Conservation (phyloP, 1,140 invertebrate genomes). For the Ceratitis capitata region DNA sequence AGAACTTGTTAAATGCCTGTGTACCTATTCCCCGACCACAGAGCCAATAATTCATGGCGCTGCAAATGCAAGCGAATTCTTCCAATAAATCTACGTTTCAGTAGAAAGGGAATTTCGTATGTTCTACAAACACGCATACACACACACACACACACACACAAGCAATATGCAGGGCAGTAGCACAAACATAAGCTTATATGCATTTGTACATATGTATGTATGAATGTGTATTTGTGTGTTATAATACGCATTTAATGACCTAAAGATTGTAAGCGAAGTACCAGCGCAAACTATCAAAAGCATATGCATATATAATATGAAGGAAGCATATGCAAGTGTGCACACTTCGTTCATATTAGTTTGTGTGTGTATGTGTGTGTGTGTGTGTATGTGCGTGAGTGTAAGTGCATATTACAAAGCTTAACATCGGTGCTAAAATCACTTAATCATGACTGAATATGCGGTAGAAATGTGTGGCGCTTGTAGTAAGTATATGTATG, state of each 20-base stretch:
- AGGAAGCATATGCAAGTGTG: not conserved
- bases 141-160: too few relatives aligned
- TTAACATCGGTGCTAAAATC: slow-evolving; percentile 19
- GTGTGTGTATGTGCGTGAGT: not conserved
- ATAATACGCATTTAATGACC: slow-evolving; percentile 23
- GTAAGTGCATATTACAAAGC: not conserved
- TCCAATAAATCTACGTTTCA: slow-evolving; percentile 5
- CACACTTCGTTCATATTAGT: too few relatives aligned
- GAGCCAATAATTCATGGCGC: not conserved
- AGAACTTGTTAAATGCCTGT: slow-evolving; percentile 23
- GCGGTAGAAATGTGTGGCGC: not conserved
- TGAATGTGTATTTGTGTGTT: not conserved
- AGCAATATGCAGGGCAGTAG: not conserved
- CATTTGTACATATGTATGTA: not conserved
- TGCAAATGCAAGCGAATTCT: not conserved
- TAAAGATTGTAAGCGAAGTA: not conserved
- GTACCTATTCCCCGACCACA: not conserved
- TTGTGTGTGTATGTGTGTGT: not conserved
- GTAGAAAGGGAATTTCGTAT: not conserved
- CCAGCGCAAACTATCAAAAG: not conserved
- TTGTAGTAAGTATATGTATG: not conserved
- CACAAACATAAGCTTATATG: not conserved
- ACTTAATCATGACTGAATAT: slow-evolving; percentile 35
- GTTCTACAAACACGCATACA: not conserved
- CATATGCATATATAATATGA: not conserved